phyloP scores from a whole-genome alignment of 2,888 invertebrate genomes.

The Chymomyza fuscimana region DNA sequence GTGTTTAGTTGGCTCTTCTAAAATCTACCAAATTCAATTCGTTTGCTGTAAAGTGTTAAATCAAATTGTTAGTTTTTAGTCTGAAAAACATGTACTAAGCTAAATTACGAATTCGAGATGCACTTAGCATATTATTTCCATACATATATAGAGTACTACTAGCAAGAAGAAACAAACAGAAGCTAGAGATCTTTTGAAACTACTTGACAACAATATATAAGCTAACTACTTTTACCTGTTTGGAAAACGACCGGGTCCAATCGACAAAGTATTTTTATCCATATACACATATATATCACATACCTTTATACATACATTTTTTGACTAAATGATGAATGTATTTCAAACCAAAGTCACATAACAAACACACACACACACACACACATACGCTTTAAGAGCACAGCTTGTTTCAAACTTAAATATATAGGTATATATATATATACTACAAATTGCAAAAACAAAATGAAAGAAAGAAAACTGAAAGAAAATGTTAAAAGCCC shows the following conservation, averaged over 20 bases:
- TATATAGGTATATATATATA: background rate
- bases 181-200: constrained; percentile 4
- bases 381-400: background rate
- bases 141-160: too few species aligned
- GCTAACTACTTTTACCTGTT: constrained; percentile 59
- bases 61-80: background rate
- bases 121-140: too few species aligned
- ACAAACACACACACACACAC: too few species aligned
- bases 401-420: background rate
- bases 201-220: constrained; percentile 5
- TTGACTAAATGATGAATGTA: background rate
- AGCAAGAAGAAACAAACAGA: background rate
- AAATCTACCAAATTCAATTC: background rate
- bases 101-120: too few species aligned
- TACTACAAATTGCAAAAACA: too few species aligned
- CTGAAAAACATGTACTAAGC: too few species aligned
- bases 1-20: background rate
- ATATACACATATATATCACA: constrained; percentile 21
- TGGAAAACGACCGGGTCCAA: constrained; percentile 56
- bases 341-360: background rate
- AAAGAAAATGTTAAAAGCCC: background rate
- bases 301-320: constrained; percentile 9
- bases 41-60: too few species aligned
- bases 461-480: too few species aligned
- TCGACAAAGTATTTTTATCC: constrained; percentile 9